Percentiles rank a stretch among this genome's conserved stretches.
Evolutionary conservation across 2,113 vertebrate genomes (phyloP).

Genomic region (Calcarius ornatus): DNA sequence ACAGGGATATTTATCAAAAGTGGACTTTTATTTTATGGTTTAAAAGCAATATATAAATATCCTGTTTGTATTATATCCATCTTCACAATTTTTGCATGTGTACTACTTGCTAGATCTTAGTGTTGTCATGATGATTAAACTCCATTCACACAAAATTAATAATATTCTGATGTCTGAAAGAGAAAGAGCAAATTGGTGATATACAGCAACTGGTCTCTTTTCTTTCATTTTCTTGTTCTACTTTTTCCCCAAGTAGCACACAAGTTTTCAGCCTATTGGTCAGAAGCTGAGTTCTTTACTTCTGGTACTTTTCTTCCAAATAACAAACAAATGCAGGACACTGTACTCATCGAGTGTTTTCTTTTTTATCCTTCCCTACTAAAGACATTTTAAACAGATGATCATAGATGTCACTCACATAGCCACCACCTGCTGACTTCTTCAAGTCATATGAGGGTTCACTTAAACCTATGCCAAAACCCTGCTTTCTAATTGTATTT

Average conservation of each 20-base stretch:
- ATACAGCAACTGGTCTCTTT: not conserved
- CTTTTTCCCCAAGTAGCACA: not conserved
- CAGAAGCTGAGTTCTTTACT: not conserved
- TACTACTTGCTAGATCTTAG: not conserved
- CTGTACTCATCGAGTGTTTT: not conserved
- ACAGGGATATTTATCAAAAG: not conserved
- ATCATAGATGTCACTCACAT: not conserved
- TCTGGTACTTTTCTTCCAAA: not conserved
- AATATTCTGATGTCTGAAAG: not conserved
- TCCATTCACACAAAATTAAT: not conserved
- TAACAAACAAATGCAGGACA: not conserved
- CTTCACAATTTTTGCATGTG: not conserved
- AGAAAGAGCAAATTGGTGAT: not conserved
- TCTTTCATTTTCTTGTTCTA: not conserved
- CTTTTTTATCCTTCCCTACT: not conserved
- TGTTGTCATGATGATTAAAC: not conserved
- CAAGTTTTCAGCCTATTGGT: not conserved
- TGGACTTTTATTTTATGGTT: not conserved
- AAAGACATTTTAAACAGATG: conserved; percentile 1
- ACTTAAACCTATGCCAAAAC: not conserved
- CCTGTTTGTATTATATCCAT: not conserved
- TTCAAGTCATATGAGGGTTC: not conserved
- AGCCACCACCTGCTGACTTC: not conserved
- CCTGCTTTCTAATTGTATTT: not conserved
- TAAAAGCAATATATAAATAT: not conserved